Evolutionary conservation across 2,888 invertebrate genomes (phyloP).

Genomic region (Macroteleia sp.): DNA sequence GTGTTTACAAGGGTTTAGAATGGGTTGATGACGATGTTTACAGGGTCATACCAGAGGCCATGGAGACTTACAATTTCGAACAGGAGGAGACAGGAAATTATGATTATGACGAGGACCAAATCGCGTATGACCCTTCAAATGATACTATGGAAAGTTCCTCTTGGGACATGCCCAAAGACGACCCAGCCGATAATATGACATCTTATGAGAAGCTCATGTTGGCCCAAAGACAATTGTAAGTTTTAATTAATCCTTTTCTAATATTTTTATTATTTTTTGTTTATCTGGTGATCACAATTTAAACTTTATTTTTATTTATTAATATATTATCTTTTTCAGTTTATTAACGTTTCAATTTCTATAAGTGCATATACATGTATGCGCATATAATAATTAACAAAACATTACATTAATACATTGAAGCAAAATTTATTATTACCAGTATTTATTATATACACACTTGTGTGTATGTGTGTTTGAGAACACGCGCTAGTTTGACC

Average conservation of each 20-base stretch:
- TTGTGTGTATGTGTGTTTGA: too few relatives aligned
- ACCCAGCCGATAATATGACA: slow-evolving; percentile 71
- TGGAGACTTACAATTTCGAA: slow-evolving; percentile 72
- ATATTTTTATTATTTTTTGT: too few relatives aligned
- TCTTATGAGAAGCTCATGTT: slow-evolving; percentile 73
- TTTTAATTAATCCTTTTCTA: too few relatives aligned
- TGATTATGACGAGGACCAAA: slow-evolving; percentile 72
- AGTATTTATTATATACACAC: too few relatives aligned
- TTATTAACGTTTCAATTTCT: too few relatives aligned
- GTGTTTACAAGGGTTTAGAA: slow-evolving; percentile 79
- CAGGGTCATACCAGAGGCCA: slow-evolving; percentile 78
- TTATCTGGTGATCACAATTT: too few relatives aligned
- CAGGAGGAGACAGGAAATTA: slow-evolving; percentile 69
- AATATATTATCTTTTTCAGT: too few relatives aligned
- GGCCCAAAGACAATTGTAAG: slow-evolving; percentile 79
- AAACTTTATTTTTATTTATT: too few relatives aligned
- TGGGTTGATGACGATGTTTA: slow-evolving; percentile 82
- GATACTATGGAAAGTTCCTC: slow-evolving; percentile 33
- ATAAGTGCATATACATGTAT: too few relatives aligned
- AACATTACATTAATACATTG: too few relatives aligned
- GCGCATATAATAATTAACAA: too few relatives aligned
- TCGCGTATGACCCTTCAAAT: slow-evolving; percentile 51
- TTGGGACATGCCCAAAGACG: slow-evolving; percentile 55
- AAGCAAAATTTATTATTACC: too few relatives aligned
- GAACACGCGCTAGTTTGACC: slow-evolving; percentile 65